Evolutionary conservation across 2,113 vertebrate species (phyloP).

Genomic region (Acanthochromis polyacanthus): DNA sequence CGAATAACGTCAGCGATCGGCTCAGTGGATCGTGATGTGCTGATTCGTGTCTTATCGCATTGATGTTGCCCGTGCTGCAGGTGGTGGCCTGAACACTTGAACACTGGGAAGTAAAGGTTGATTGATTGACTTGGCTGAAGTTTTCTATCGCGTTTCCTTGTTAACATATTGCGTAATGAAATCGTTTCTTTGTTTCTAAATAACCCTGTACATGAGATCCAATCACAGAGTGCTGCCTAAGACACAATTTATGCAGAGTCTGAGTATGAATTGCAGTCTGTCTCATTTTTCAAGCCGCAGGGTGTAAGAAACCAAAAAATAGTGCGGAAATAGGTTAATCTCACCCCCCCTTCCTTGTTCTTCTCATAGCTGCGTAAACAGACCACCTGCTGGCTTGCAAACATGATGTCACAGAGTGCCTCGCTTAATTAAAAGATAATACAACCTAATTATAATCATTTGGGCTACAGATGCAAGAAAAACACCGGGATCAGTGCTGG

Average conservation of each 20-base stretch:
- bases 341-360: not conserved
- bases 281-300: not conserved
- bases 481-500: conserved; percentile 24
- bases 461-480: conserved; percentile 42
- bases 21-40: too few species aligned
- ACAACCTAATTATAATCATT: conserved; percentile 72
- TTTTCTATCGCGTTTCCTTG: too few species aligned
- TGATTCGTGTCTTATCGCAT: too few species aligned
- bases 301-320: not conserved
- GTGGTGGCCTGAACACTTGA: too few species aligned
- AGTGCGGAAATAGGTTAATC: not conserved
- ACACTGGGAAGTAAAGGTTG: too few species aligned
- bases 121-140: too few species aligned
- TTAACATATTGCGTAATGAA: too few species aligned
- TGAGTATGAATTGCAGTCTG: not conserved
- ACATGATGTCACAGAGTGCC: conserved; percentile 43
- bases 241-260: not conserved
- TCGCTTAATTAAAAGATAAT: conserved; percentile 76
- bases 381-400: conserved; percentile 62
- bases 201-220: not conserved
- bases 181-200: too few species aligned
- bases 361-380: conserved; percentile 24
- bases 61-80: too few species aligned
- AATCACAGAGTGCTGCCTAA: not conserved
- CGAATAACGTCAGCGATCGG: too few species aligned